Conservation (phyloP, 2,113 vertebrate species). For the Pseudorhombus dupliciocellatus region DNA sequence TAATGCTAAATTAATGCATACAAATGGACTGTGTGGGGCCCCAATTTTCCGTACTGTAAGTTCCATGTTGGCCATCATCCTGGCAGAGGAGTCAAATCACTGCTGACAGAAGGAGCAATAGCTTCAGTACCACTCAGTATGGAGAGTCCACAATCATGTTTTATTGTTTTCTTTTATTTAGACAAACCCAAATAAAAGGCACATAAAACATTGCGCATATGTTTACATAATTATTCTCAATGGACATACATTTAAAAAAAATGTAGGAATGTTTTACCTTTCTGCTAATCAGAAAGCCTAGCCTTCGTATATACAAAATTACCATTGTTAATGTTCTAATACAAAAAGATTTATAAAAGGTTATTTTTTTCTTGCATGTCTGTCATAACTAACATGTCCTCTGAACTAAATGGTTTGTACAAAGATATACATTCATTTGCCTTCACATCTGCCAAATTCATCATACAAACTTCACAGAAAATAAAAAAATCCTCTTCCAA, state of each 20-base stretch:
- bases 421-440: constrained; percentile 94
- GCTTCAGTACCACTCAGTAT: constrained; percentile 26
- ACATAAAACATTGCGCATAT: constrained; percentile 95
- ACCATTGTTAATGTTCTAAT: constrained; percentile 99
- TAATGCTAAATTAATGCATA: constrained; percentile 1
- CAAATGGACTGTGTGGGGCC: constrained; percentile 4
- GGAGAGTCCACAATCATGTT: constrained; percentile 66
- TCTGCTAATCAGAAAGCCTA: constrained; percentile 99
- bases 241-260: constrained; percentile 95
- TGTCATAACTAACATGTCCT: constrained; percentile 90
- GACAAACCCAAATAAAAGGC: constrained; percentile 99
- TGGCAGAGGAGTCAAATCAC: background rate
- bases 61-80: background rate
- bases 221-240: constrained; percentile 98
- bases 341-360: constrained; percentile 99
- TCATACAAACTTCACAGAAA: constrained; percentile 67
- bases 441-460: constrained; percentile 86
- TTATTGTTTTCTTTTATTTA: constrained; percentile 96
- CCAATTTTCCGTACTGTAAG: background rate
- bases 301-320: constrained; percentile 98
- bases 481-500: constrained; percentile 45
- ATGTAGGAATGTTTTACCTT: constrained; percentile 98
- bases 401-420: constrained; percentile 89
- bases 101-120: background rate
- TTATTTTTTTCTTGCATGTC: constrained; percentile 87